These are phyloP conservation scores for Aphelenchoides fujianensis DNA, from an alignment of 1,140 invertebrate species.

Conservation along the genomic window DNA sequence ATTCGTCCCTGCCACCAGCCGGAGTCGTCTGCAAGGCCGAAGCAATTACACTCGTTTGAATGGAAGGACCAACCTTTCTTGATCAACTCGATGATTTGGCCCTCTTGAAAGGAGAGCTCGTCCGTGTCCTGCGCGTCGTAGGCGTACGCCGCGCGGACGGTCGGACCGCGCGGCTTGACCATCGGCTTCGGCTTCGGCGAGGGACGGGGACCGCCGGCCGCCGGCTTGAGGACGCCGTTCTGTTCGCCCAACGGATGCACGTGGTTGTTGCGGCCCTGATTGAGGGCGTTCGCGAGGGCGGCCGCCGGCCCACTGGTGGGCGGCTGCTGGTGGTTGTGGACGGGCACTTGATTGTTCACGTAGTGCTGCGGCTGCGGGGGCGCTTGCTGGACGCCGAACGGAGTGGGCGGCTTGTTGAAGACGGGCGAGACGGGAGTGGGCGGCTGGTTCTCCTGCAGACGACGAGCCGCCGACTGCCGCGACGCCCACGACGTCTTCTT, in stretches of 20 bases:
- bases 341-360: neutral
- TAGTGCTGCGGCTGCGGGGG: neutral
- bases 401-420: neutral
- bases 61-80: constrained; percentile 68
- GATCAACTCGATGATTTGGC: constrained; percentile 70
- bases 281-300: constrained; percentile 11
- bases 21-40: constrained; percentile 67
- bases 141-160: constrained; percentile 69
- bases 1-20: constrained; percentile 73
- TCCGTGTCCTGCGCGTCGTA: constrained; percentile 72
- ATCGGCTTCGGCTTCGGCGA: constrained; percentile 63
- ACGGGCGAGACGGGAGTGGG: constrained; percentile 14
- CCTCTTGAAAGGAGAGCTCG: constrained; percentile 70
- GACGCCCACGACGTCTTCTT: constrained; percentile 23
- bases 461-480: constrained; percentile 8
- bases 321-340: constrained; percentile 1
- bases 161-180: constrained; percentile 66
- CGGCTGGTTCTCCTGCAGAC: constrained; percentile 3
- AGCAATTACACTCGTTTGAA: constrained; percentile 18
- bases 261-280: neutral
- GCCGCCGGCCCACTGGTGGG: neutral
- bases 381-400: neutral
- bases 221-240: neutral
- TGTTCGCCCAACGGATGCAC: constrained; percentile 3
- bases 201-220: neutral